These are phyloP conservation scores for Epicampocera succincta DNA, from an alignment of 2,888 invertebrate genomes.

Conservation along the genomic window DNA sequence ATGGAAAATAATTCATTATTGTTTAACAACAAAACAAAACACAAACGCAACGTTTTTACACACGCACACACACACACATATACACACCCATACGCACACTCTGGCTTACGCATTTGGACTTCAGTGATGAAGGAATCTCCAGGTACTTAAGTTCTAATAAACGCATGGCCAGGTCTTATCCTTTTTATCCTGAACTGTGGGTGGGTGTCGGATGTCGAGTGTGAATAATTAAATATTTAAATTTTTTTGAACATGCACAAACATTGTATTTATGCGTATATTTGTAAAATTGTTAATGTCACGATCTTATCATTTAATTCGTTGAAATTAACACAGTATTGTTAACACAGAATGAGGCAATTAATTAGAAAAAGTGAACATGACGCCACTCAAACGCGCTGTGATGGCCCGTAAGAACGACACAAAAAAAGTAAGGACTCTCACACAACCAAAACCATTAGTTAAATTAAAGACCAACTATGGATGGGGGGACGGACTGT, in stretches of 20 bases:
- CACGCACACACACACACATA: slow-evolving; percentile 20
- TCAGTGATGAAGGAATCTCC: background rate
- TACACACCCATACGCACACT: background rate
- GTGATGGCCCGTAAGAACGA: background rate
- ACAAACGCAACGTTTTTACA: slow-evolving; percentile 19
- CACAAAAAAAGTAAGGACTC: background rate
- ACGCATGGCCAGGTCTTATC: slow-evolving; percentile 51
- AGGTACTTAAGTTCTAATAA: slow-evolving; percentile 19
- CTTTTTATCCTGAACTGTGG: slow-evolving; percentile 27
- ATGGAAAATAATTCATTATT: slow-evolving; percentile 62
- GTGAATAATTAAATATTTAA: slow-evolving; percentile 17
- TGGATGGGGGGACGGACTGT: background rate
- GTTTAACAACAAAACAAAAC: slow-evolving; percentile 7
- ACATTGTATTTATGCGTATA: background rate
- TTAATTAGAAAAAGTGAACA: slow-evolving; percentile 77
- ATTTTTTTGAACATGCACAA: slow-evolving; percentile 22
- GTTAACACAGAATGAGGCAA: slow-evolving; percentile 80
- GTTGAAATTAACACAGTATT: slow-evolving; percentile 82
- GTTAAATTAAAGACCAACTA: slow-evolving; percentile 35
- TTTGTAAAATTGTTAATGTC: slow-evolving; percentile 59
- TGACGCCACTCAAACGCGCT: slow-evolving; percentile 48
- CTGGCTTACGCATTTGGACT: background rate
- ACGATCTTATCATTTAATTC: slow-evolving; percentile 81
- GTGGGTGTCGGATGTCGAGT: slow-evolving; percentile 21
- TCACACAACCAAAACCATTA: slow-evolving; percentile 31